Percentiles rank a stretch among this genome's conserved stretches.
phyloP scores from a whole-genome alignment of 2,797 vertebrate species.

The Heliangelus exortis region DNA sequence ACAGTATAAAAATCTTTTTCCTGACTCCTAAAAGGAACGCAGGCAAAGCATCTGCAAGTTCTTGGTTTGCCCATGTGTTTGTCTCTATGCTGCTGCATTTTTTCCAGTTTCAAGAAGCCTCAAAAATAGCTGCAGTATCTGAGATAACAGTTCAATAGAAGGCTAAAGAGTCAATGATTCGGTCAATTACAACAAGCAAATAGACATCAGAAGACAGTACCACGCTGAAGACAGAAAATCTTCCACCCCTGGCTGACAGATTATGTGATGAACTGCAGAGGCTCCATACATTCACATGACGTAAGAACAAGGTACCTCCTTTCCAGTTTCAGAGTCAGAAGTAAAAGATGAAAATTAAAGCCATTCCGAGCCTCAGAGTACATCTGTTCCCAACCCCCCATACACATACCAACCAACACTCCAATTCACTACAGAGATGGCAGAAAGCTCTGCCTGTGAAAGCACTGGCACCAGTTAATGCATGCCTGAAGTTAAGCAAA shows the following conservation, averaged over 20 bases:
- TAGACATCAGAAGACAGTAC: not conserved
- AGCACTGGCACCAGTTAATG: not conserved
- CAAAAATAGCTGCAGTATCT: not conserved
- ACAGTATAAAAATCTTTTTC: not conserved
- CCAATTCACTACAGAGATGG: not conserved
- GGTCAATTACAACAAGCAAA: not conserved
- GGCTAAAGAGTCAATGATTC: not conserved
- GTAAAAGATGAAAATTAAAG: not conserved
- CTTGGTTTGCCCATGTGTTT: not conserved
- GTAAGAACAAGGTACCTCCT: not conserved
- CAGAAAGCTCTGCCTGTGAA: not conserved
- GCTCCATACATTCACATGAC: rapidly evolving
- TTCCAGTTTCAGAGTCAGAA: not conserved
- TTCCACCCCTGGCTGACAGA: not conserved
- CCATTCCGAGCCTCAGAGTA: not conserved
- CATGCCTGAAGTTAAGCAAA: not conserved
- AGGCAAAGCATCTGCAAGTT: not conserved
- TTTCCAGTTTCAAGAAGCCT: not conserved
- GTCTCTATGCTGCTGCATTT: not conserved
- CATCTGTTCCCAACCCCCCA: not conserved
- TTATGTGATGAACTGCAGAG: not conserved
- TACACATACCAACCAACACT: not conserved
- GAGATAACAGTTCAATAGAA: not conserved
- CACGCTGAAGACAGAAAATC: not conserved
- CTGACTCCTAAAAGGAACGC: not conserved